Evolutionary conservation across 2,888 invertebrate species (phyloP), one percentile per base, ranked within the genome.

Genomic region (Cepaea hortensis): DNA sequence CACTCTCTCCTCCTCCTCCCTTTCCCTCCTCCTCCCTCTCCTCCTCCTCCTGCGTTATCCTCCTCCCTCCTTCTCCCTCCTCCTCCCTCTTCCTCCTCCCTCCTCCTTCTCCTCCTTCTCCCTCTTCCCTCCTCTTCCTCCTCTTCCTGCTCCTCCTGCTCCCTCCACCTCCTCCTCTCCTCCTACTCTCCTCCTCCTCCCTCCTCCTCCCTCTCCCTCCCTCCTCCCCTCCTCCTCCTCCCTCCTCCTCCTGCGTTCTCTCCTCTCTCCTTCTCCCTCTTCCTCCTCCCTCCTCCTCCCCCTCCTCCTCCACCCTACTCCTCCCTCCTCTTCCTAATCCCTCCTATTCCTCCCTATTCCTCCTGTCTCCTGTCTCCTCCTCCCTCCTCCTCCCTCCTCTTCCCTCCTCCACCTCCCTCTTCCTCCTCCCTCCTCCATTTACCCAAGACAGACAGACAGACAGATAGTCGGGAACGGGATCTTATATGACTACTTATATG

Each of bases 121-220:
- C 79, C 50, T 20, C n/a, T 20, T 61, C 61, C 20, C 79, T 79
- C 7, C 20, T 50, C 11, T 20, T 48, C 15, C 11, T 6, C 20
- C 23, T 79, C 46, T 35, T 7, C 15, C 46, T 75, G 6, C 15
- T 7, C 15, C 48, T 75, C 75, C 15, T 9, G 4, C 61, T 79
- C 55, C 20, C 35, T 81, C 81, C 65, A 7, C 23, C 23, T 65
- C 81, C 65, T 65, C 23, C 65, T 65, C 81, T 81, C 81, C 20
- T 11, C 20, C 48, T 68, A 5, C 20, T 35, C 65, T 6, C 23
- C 20, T 35, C 20, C n/a, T n/a, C n/a, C 11, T 18, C 20, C 11
- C 68, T 68, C 81, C 35, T 7, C 35, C 68, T 23, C 65, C 35
- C 23, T 79, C 50, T 55, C 18, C n/a, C 20, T 79, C 61, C 50